Evolutionary conservation across 2,113 vertebrate species (phyloP), one percentile per base, ranked within the genome.

Genomic region (Hylia prasina): DNA sequence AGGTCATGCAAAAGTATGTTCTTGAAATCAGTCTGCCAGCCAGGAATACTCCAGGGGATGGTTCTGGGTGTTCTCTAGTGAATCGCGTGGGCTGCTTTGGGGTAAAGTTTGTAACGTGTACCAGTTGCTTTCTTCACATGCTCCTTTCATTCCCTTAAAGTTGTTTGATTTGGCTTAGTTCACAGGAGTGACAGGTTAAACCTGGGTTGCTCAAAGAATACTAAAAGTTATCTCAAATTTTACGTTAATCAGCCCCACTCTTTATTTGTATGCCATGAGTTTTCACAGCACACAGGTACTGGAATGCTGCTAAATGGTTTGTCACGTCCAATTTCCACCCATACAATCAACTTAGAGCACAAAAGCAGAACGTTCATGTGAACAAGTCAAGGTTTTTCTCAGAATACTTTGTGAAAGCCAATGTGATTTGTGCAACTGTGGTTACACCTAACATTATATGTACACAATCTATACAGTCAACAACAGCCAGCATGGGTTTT

Each of bases 1-100:
- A 98, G 97, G 97, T 98, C 99, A 93, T 99, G 99, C 98, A 99
- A 99, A 99, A 99, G 99, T 99, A 98, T 94, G 99, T 99, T 81
- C n/a, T 42, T 76, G 45, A 64, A 90, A 78, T 95, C 70, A 64
- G 70, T 89, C 76, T 93, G 83, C 82, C 84, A 71, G 80, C 31
- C 37, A 11, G 51, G 66, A 28, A 5, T 50, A 16, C 33, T 72
- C 50, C 57, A 39, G 56, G 84, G 70, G 19, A 2, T 18, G 4
- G 39, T 42, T 90, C 63, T 72, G 61, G 75, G 28, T 77, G 27
- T 60, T 96, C 68, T 77, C 92, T 94, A 94, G 48, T 9, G 15
- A 81, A 89, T 54, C 87, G 20, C n/a, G 3, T 9, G 39, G 61
- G 23, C 45, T 21, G 61, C 72, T 73, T 28, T 57, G 21, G 83